These are phyloP conservation scores for Drosophila kuntzei DNA, from an alignment of 2,888 invertebrate species.

Conservation along the genomic window DNA sequence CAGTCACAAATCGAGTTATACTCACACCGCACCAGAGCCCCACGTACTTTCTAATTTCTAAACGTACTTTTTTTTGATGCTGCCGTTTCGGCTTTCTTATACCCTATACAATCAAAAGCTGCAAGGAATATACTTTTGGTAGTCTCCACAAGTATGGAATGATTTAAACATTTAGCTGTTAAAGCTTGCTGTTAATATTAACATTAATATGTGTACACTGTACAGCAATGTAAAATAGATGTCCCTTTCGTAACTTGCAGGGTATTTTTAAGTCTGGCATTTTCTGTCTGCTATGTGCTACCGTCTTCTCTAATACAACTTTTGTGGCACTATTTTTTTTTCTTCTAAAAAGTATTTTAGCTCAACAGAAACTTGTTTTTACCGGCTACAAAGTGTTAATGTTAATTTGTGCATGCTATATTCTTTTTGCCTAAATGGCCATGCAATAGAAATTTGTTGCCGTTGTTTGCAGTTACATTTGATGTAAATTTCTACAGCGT, in stretches of 20 bases:
- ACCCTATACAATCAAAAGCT: constrained; percentile 44
- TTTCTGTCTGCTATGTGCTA: not conserved
- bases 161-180: not conserved
- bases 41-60: constrained; percentile 81
- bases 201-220: not conserved
- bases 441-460: constrained; percentile 68
- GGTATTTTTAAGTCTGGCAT: constrained; percentile 18
- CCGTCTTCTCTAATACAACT: constrained; percentile 40
- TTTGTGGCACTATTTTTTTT: constrained; percentile 49
- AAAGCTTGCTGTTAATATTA: not conserved
- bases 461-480: constrained; percentile 63
- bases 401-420: constrained; percentile 70
- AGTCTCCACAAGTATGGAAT: not conserved
- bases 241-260: constrained; percentile 6
- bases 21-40: constrained; percentile 67
- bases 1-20: constrained; percentile 82
- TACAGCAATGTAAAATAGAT: not conserved
- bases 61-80: constrained; percentile 64
- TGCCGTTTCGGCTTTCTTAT: constrained; percentile 47
- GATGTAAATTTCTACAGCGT: constrained; percentile 51
- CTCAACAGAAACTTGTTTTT: constrained; percentile 52
- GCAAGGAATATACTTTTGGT: not conserved
- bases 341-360: constrained; percentile 48
- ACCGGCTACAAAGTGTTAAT: constrained; percentile 74
- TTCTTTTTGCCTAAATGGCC: constrained; percentile 58